Conservation (phyloP, 2,888 invertebrate species). For the Xestia c-nigrum region DNA sequence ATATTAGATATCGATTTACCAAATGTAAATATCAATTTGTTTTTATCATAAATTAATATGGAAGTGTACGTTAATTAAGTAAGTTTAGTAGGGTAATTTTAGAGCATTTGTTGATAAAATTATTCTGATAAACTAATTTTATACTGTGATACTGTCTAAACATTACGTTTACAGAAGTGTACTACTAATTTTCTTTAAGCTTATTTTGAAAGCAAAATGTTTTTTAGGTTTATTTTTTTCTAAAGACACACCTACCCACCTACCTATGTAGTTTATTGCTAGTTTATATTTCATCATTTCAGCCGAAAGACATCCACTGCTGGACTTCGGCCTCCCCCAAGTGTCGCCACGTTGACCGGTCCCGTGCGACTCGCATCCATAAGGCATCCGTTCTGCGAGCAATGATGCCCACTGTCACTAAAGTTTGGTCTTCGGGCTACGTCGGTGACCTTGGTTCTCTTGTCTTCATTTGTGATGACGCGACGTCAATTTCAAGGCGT, state of each 20-base stretch:
- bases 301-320: too few relatives aligned
- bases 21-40: constrained; percentile 54
- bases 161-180: not conserved
- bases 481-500: too few relatives aligned
- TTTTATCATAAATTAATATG: not conserved
- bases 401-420: too few relatives aligned
- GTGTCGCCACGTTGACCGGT: too few relatives aligned
- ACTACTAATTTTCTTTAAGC: not conserved
- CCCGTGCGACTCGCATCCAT: too few relatives aligned
- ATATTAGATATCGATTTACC: constrained; percentile 23
- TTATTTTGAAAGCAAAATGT: not conserved
- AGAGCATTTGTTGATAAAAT: not conserved
- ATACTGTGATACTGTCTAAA: not conserved
- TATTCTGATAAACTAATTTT: constrained; percentile 2
- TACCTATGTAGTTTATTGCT: too few relatives aligned
- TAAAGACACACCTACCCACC: not conserved
- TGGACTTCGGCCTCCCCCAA: too few relatives aligned
- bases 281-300: too few relatives aligned
- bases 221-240: not conserved
- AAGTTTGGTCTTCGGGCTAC: too few relatives aligned
- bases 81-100: not conserved
- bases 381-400: too few relatives aligned
- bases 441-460: too few relatives aligned
- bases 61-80: not conserved
- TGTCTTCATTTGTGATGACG: too few relatives aligned